These are phyloP conservation scores for Epistrophe eligans DNA, from an alignment of 2,888 invertebrate genomes.

Conservation along the genomic window DNA sequence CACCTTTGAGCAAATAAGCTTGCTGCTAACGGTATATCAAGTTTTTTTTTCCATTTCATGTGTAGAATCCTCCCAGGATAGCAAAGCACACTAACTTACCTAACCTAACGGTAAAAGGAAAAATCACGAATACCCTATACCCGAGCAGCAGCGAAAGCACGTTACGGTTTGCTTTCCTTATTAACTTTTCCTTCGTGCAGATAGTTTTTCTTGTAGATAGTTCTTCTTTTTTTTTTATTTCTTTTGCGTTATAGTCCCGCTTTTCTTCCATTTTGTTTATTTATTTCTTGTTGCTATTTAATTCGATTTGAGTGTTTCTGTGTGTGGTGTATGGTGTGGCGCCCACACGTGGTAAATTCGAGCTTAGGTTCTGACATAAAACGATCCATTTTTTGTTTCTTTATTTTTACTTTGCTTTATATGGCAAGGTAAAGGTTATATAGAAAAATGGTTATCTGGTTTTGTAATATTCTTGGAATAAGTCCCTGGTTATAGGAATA, in stretches of 20 bases:
- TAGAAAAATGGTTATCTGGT: conserved; percentile 9
- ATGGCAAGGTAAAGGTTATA: conserved; percentile 15
- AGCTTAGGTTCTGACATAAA: conserved; percentile 17
- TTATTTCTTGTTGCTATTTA: conserved; percentile 70
- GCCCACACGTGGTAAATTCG: conserved; percentile 60
- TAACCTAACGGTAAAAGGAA: conserved; percentile 4
- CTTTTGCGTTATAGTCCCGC: conserved; percentile 26
- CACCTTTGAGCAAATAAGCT: conserved; percentile 74
- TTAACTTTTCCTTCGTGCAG: conserved; percentile 74
- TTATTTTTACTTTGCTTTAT: conserved; percentile 32
- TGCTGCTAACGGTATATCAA: conserved; percentile 53
- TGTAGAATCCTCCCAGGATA: conserved; percentile 26
- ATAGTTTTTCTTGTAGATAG: conserved; percentile 56
- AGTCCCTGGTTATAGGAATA: conserved; percentile 5
- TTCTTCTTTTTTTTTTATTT: background rate
- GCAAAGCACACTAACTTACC: background rate
- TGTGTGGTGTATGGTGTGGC: background rate
- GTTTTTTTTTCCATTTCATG: conserved; percentile 26
- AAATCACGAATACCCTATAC: conserved; percentile 63
- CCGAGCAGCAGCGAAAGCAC: conserved; percentile 26
- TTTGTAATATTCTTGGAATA: conserved; percentile 17
- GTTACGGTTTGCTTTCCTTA: conserved; percentile 75
- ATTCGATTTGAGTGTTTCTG: conserved; percentile 65
- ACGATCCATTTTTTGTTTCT: conserved; percentile 11
- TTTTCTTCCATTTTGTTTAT: conserved; percentile 54